These are phyloP conservation scores for Hemicordylus capensis DNA, from an alignment of 2,113 vertebrate genomes.

Conservation along the genomic window DNA sequence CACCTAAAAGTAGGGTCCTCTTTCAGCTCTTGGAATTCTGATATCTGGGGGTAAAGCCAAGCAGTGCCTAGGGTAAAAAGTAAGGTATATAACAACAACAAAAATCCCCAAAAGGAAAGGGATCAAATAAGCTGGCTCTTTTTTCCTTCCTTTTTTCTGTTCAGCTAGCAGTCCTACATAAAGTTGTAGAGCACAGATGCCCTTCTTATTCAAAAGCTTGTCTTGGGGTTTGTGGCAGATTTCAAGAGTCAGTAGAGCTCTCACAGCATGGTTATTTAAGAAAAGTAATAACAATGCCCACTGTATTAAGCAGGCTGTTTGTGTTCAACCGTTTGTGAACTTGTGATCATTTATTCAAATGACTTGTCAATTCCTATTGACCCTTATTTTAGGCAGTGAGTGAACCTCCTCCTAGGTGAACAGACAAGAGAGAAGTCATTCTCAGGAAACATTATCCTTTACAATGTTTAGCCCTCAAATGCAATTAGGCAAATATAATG, in stretches of 20 bases:
- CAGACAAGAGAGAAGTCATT: slow-evolving; percentile 29
- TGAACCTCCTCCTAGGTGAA: slow-evolving; percentile 29
- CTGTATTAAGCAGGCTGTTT: slow-evolving; percentile 28
- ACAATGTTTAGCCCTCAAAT: slow-evolving; percentile 65
- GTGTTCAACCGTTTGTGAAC: slow-evolving; percentile 43
- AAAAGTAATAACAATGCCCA: slow-evolving; percentile 44
- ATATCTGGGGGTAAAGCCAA: neutral
- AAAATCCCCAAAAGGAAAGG: too few relatives aligned
- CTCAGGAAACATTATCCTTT: slow-evolving; percentile 63
- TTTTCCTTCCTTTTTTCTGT: neutral
- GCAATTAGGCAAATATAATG: slow-evolving; percentile 73
- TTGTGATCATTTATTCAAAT: slow-evolving; percentile 36
- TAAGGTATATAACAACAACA: too few relatives aligned
- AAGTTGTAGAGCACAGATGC: neutral
- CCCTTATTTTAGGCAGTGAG: slow-evolving; percentile 37
- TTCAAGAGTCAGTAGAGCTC: slow-evolving; percentile 42
- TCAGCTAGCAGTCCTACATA: neutral
- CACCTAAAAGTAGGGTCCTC: neutral
- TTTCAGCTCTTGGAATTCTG: neutral
- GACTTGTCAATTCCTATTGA: slow-evolving; percentile 52
- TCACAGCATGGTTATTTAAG: slow-evolving; percentile 45
- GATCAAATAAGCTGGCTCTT: too few relatives aligned
- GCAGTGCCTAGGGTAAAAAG: too few relatives aligned
- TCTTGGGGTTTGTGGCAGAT: slow-evolving; percentile 38
- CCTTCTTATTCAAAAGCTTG: neutral